Base-by-base conservation (phyloP, 1,140 invertebrate genomes). In the Ostrea denselamellosa region DNA sequence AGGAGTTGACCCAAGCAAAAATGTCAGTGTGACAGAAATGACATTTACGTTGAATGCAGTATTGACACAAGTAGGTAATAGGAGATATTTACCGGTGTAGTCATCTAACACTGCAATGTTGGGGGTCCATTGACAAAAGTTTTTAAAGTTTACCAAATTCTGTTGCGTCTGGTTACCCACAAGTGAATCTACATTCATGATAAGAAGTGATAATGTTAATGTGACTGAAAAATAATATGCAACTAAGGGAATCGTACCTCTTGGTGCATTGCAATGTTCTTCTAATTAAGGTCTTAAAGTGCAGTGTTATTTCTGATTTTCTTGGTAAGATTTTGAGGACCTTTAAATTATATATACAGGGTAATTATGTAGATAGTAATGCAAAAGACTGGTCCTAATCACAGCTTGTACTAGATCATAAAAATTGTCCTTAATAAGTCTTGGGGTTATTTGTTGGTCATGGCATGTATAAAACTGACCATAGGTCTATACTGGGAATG, bases 81-180 rank as follows among this genome's bases (percentile, higher is more conserved):
- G 56, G 56, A 62, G 17, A 62, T 62, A n/a, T 44, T 44, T 62
- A 62, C 56, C 17, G 56, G 14, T 62, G 14, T 62, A 12, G 7
- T 62, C 56, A 62, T 62, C 17, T 62, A 62, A 19, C 56, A 62
- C 56, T 62, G 68, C 68, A 77, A 25, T 77, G 68, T 77, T 12
- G 28, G 14, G 58, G 28, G 25, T 14, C 68, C 68, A 77, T 77
- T 77, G 68, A 77, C 68, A 77, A 77, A 77, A 77, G 28, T 34
- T 25, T n/a, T 28, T 77, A 77, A 77, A 34, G 68, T 77, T 28
- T 77, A 77, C 10, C 28, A 25, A 77, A 25, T 77, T 77, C 68
- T 28, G 68, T 77, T 77, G 22, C 68, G 68, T 77, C 68, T 77
- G 68, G 68, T 77, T 77, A 77, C 68, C 68, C 68, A 77, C 68